phyloP scores from a whole-genome alignment of 2,113 vertebrate genomes.

The Aptenodytes forsteri region DNA sequence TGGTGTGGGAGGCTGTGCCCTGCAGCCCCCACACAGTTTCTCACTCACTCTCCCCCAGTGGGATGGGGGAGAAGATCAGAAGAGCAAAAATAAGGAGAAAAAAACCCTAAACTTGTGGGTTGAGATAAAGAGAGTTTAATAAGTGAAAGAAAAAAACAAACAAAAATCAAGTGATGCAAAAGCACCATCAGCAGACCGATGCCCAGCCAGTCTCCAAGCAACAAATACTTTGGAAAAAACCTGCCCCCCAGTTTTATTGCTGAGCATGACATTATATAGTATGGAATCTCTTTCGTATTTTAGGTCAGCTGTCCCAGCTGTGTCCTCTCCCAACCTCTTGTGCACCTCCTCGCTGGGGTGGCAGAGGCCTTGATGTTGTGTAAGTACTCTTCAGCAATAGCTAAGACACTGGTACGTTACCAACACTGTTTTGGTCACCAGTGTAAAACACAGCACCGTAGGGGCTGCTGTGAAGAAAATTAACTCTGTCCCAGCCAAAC shows the following conservation, averaged over 20 bases:
- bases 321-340: constrained; percentile 18
- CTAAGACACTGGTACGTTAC: not conserved
- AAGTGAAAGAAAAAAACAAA: not conserved
- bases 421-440: not conserved
- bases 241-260: not conserved
- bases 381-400: not conserved
- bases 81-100: not conserved
- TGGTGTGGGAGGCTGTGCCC: not conserved
- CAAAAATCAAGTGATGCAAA: not conserved
- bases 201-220: not conserved
- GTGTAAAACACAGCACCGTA: not conserved
- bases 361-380: not conserved
- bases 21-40: not conserved
- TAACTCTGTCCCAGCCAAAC: not conserved
- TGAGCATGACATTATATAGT: not conserved
- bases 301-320: constrained; percentile 59
- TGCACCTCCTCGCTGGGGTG: not conserved
- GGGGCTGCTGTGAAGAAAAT: not conserved
- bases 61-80: not conserved
- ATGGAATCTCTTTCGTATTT: constrained; percentile 26
- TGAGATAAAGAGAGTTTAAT: not conserved
- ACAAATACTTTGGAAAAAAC: not conserved
- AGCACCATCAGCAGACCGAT: not conserved
- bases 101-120: not conserved
- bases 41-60: not conserved